These are phyloP conservation scores for Drosophila affinis DNA, from an alignment of 2,888 invertebrate species.

Conservation along the genomic window DNA sequence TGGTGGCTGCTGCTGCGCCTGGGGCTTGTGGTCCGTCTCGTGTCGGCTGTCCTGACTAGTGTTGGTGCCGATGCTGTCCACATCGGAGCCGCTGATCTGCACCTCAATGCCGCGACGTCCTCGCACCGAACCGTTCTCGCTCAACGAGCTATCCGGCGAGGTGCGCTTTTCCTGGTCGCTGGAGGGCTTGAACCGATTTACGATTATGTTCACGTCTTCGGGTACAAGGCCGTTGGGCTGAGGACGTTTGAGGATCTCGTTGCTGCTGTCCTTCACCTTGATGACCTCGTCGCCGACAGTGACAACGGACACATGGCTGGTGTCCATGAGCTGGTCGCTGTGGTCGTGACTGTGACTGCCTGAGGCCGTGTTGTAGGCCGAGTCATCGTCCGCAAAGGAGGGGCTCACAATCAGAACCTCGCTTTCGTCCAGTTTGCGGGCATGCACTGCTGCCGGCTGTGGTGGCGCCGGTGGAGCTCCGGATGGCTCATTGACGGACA, in stretches of 20 bases:
- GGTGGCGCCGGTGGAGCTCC: conserved; percentile 25
- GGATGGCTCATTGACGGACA: conserved; percentile 72
- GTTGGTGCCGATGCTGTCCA: conserved; percentile 92
- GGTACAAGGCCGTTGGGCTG: conserved; percentile 84
- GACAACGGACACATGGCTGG: conserved; percentile 95
- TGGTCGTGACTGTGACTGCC: conserved; percentile 75
- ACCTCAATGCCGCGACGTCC: conserved; percentile 83
- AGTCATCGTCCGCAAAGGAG: conserved; percentile 87
- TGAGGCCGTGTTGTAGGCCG: conserved; percentile 85
- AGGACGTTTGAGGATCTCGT: conserved; percentile 65
- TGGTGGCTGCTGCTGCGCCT: conserved; percentile 16
- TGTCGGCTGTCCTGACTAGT: conserved; percentile 89
- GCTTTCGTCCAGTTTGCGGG: conserved; percentile 92
- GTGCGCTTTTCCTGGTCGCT: conserved; percentile 72
- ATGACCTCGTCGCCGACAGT: conserved; percentile 92
- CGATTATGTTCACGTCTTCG: conserved; percentile 83
- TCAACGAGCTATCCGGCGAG: conserved; percentile 88
- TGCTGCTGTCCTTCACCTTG: conserved; percentile 89
- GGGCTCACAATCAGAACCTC: conserved; percentile 93
- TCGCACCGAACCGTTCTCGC: conserved; percentile 90
- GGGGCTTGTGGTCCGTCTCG: conserved; percentile 65
- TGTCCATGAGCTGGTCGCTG: conserved; percentile 86
- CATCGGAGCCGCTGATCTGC: conserved; percentile 86
- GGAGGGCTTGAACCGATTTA: conserved; percentile 80
- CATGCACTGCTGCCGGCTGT: conserved; percentile 69